phyloP scores from a whole-genome alignment of 2,797 vertebrate genomes.

The Eulemur mongoz region DNA sequence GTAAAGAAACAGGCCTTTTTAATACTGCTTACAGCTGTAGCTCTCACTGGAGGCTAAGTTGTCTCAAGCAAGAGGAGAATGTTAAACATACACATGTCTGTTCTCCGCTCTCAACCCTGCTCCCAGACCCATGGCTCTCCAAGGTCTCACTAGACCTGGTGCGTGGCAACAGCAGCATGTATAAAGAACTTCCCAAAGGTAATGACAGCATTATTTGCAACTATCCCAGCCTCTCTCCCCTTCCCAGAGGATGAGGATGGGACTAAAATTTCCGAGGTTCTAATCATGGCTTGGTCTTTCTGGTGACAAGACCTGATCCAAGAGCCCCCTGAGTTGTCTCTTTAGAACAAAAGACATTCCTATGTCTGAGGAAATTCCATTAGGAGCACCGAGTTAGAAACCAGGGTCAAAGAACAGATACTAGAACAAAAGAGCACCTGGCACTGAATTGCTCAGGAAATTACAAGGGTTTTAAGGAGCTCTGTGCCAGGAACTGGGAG shows the following conservation, averaged over 20 bases:
- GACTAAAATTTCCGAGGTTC: background rate
- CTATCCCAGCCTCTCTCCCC: rapidly evolving
- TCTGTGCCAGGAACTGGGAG: background rate
- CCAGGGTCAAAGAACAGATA: background rate
- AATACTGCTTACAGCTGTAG: background rate
- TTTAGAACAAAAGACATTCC: background rate
- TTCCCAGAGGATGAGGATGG: background rate
- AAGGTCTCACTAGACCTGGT: background rate
- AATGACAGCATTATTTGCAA: background rate
- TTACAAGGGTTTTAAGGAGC: background rate
- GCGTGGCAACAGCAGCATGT: background rate
- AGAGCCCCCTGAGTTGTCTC: background rate
- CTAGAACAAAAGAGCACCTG: background rate
- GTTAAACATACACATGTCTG: background rate
- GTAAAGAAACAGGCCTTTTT: background rate
- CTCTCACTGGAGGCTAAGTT: background rate
- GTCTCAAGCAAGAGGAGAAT: background rate
- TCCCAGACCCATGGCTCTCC: background rate
- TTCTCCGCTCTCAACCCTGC: background rate
- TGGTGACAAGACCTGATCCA: background rate
- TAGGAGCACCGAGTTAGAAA: background rate
- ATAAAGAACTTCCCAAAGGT: background rate
- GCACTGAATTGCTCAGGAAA: background rate
- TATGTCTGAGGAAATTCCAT: background rate
- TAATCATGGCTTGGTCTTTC: background rate